Evolutionary conservation across 2,888 invertebrate species (phyloP).

Genomic region (Lepidochitona cinerea): DNA sequence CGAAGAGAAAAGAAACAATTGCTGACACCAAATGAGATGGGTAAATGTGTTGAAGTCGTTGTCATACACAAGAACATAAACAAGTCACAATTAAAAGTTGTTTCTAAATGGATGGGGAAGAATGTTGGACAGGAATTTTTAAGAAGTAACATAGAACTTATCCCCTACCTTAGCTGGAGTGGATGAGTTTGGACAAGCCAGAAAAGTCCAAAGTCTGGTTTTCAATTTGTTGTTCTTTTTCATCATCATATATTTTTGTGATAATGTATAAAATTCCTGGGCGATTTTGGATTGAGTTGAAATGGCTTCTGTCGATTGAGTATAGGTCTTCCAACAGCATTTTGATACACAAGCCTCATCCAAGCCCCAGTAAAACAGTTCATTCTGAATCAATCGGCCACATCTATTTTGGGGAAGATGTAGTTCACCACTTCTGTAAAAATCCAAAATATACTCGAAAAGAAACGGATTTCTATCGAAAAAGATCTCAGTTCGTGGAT

Average conservation of each 20-base stretch:
- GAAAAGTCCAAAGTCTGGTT: conserved; percentile 8
- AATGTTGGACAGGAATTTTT: too few relatives aligned
- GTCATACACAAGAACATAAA: too few relatives aligned
- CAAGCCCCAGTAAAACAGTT: conserved; percentile 38
- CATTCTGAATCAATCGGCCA: conserved; percentile 37
- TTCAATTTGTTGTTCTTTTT: background rate
- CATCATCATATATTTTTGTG: background rate
- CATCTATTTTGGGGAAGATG: conserved; percentile 40
- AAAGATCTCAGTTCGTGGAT: conserved; percentile 21
- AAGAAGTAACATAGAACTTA: too few relatives aligned
- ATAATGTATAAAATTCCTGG: conserved; percentile 1
- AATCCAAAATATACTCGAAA: conserved; percentile 39
- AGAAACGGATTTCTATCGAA: conserved; percentile 40
- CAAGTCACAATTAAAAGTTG: too few relatives aligned
- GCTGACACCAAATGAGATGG: too few relatives aligned
- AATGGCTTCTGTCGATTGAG: conserved; percentile 11
- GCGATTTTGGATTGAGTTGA: conserved; percentile 1
- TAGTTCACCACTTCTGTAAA: conserved; percentile 34
- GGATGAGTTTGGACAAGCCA: conserved; percentile 17
- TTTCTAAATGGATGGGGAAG: too few relatives aligned
- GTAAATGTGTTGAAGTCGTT: too few relatives aligned
- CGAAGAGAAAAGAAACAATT: too few relatives aligned
- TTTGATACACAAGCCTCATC: conserved; percentile 30
- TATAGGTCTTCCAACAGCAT: conserved; percentile 35
- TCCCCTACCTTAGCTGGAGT: conserved; percentile 18